Conservation (phyloP, 1,140 invertebrate genomes). For the Anoplolepis gracilipes region DNA sequence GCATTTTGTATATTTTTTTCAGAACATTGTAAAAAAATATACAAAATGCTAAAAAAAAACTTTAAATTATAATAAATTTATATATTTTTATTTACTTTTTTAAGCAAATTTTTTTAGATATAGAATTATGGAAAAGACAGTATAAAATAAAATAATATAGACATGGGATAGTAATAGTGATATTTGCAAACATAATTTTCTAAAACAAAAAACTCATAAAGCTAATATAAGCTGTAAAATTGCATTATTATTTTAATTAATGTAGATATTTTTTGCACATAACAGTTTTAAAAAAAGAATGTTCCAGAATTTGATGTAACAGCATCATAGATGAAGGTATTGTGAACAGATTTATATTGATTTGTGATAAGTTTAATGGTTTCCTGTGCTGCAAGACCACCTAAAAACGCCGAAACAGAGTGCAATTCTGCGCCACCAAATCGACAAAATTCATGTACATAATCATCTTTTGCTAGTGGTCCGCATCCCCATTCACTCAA, state of each 20-base stretch:
- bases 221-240: conserved; percentile 49
- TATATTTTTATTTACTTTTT: not conserved
- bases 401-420: conserved; percentile 97
- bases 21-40: no score
- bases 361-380: conserved; percentile 98
- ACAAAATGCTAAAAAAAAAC: not conserved
- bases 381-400: conserved; percentile 97
- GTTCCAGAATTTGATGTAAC: conserved; percentile 94
- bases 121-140: not conserved
- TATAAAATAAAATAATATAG: not conserved
- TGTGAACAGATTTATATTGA: conserved; percentile 98
- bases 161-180: not conserved
- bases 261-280: conserved; percentile 19
- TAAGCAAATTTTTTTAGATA: not conserved
- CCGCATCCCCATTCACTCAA: conserved; percentile 94
- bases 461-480: conserved; percentile 95
- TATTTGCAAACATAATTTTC: not conserved
- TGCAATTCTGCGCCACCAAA: conserved; percentile 98
- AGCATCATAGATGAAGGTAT: conserved; percentile 98
- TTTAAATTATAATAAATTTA: not conserved
- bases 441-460: conserved; percentile 97
- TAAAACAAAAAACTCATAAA: conserved; percentile 15
- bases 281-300: conserved; percentile 87
- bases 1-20: no score
- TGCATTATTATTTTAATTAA: conserved; percentile 55